These are phyloP conservation scores for Apodemia duryi DNA, from an alignment of 2,888 invertebrate species.

Conservation along the genomic window DNA sequence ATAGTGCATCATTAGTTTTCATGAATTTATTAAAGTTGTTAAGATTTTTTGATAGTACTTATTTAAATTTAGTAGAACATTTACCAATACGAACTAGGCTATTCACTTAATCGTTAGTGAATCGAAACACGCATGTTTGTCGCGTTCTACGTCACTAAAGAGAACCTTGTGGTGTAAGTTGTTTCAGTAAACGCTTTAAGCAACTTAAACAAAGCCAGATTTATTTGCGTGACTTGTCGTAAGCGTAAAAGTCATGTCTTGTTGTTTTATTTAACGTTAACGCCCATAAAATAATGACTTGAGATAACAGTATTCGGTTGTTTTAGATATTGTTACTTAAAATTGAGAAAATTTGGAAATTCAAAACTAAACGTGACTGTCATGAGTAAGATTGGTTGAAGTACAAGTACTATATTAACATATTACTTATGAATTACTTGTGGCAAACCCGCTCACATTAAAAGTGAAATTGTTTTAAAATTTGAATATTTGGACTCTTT, in stretches of 20 bases:
- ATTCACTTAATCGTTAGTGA: conserved; percentile 58
- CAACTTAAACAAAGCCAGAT: conserved; percentile 10
- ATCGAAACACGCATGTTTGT: conserved; percentile 54
- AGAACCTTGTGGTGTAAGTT: conserved; percentile 44
- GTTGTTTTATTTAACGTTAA: neutral
- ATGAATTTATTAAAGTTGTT: no score
- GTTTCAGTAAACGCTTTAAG: conserved; percentile 15
- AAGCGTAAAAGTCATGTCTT: neutral
- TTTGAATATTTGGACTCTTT: no score
- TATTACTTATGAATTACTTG: no score
- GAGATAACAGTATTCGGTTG: neutral
- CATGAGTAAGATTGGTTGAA: no score
- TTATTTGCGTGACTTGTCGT: conserved; percentile 8
- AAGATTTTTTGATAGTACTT: no score
- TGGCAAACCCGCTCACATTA: no score
- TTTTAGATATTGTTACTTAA: neutral
- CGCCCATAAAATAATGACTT: neutral
- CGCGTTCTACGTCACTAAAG: conserved; percentile 58
- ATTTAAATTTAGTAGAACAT: no score
- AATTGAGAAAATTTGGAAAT: no score
- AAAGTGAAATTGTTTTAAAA: no score
- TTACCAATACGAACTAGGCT: neutral
- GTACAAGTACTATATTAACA: no score
- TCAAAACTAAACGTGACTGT: no score
- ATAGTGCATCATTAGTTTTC: no score